Conservation (phyloP, 53 echinoderm and acorn worm genomes). For the Antedon mediterranea region DNA sequence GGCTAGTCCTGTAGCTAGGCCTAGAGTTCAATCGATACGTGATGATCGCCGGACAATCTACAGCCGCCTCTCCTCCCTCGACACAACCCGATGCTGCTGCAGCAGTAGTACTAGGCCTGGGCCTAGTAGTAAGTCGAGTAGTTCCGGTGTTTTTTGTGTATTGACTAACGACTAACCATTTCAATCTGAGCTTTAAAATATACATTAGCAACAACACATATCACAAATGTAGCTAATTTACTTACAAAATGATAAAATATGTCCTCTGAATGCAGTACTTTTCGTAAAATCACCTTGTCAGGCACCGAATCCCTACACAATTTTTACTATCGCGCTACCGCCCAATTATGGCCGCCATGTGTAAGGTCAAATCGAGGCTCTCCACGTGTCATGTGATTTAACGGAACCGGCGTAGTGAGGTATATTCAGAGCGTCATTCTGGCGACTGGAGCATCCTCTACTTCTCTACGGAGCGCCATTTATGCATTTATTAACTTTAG, state of each 20-base stretch:
- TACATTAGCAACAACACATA: neutral
- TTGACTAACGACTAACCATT: neutral
- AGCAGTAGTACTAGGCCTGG: too few species aligned
- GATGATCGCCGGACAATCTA: too few species aligned
- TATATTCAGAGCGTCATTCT: too few species aligned
- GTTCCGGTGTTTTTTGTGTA: neutral
- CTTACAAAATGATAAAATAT: neutral
- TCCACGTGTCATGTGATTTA: slow-evolving; percentile 19
- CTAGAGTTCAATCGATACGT: neutral
- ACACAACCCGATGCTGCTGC: too few species aligned
- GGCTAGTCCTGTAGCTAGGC: neutral
- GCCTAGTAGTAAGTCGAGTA: neutral
- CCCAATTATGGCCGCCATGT: slow-evolving; percentile 18
- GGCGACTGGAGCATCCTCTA: too few species aligned
- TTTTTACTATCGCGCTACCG: slow-evolving; percentile 2
- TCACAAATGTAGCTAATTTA: neutral
- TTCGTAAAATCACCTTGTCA: neutral
- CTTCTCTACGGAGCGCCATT: too few species aligned
- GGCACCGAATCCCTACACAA: neutral
- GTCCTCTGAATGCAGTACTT: neutral
- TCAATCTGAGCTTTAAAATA: neutral
- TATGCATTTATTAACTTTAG: too few species aligned
- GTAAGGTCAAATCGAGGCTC: slow-evolving; percentile 3
- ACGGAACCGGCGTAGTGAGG: neutral
- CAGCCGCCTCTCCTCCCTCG: too few species aligned